Evolutionary conservation across 2,797 vertebrate genomes (phyloP).

Genomic region (Hozukius guyotensis): DNA sequence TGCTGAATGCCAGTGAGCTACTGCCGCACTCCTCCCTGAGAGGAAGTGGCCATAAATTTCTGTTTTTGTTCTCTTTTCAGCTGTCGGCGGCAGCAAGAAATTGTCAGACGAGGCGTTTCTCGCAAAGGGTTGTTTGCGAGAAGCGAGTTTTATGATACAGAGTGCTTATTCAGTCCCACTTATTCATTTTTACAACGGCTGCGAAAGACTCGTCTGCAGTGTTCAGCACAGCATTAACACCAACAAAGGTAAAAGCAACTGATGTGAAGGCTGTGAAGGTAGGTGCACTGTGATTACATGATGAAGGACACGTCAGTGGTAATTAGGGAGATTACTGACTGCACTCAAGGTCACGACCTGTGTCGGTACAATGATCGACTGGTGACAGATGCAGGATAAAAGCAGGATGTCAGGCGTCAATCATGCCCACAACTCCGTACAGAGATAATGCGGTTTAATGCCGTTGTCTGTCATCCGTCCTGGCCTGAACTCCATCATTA

Average conservation of each 20-base stretch:
- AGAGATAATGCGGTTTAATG: conserved; percentile 20
- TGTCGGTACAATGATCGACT: conserved; percentile 8
- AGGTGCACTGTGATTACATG: conserved; percentile 22
- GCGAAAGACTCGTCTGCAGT: conserved; percentile 28
- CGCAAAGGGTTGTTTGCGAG: conserved; percentile 31
- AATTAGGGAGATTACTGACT: conserved; percentile 42
- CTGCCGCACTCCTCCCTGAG: conserved; percentile 13
- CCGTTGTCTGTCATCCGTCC: conserved; percentile 20
- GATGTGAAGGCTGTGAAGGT: conserved; percentile 7
- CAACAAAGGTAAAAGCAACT: conserved; percentile 5
- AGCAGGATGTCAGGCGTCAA: conserved; percentile 6
- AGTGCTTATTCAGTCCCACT: conserved; percentile 52
- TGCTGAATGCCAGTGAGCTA: conserved; percentile 29
- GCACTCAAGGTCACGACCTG: conserved; percentile 14
- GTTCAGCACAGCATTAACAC: conserved; percentile 26
- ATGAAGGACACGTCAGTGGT: conserved; percentile 31
- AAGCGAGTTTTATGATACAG: conserved; percentile 41
- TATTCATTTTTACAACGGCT: conserved; percentile 36
- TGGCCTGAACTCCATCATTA: conserved; percentile 30
- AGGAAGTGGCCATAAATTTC: conserved; percentile 44
- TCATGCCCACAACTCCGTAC: not conserved
- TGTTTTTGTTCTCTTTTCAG: conserved; percentile 50
- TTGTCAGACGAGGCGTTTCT: conserved; percentile 39
- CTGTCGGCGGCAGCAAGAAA: conserved; percentile 37
- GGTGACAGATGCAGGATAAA: conserved; percentile 18